Percentiles rank a stretch among this genome's conserved stretches.
phyloP scores from a whole-genome alignment of 2,797 vertebrate genomes.

The Remorina albescens region DNA sequence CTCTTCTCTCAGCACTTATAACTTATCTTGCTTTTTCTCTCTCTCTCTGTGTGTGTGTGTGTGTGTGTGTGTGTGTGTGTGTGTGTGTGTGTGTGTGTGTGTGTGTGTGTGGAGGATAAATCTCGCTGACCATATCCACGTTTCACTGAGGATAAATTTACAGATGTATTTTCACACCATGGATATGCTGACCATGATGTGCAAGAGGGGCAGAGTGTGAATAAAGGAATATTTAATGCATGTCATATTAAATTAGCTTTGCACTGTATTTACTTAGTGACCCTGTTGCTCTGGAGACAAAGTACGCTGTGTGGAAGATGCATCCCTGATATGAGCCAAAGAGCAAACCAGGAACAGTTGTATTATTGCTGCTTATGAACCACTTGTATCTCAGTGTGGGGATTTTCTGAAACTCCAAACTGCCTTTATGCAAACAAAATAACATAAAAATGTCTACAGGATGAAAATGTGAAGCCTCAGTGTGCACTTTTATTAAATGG shows the following conservation, averaged over 20 bases:
- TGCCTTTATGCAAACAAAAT: conserved; percentile 12
- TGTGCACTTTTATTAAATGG: conserved; percentile 6
- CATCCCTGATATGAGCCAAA: conserved; percentile 13
- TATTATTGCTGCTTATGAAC: conserved; percentile 32
- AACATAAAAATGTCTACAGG: not conserved
- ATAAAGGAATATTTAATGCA: conserved; percentile 15
- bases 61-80: too few relatives aligned
- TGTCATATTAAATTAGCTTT: conserved; percentile 24
- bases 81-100: too few relatives aligned
- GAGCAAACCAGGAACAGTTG: conserved; percentile 11
- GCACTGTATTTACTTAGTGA: conserved; percentile 13
- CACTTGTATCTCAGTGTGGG: conserved; percentile 8
- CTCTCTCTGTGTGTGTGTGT: too few relatives aligned
- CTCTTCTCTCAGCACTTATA: too few relatives aligned
- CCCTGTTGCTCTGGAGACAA: conserved; percentile 5
- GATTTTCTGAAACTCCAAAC: conserved; percentile 21
- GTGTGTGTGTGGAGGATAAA: not conserved
- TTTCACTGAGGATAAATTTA: not conserved
- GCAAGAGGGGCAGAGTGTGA: conserved; percentile 5
- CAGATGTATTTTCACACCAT: not conserved
- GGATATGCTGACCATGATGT: not conserved
- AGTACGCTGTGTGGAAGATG: not conserved
- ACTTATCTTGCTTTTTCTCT: too few relatives aligned
- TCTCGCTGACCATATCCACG: not conserved
- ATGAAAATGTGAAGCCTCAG: conserved; percentile 7